These are phyloP conservation scores for Caradrina clavipalpis DNA, from an alignment of 2,888 invertebrate species.

Conservation along the genomic window DNA sequence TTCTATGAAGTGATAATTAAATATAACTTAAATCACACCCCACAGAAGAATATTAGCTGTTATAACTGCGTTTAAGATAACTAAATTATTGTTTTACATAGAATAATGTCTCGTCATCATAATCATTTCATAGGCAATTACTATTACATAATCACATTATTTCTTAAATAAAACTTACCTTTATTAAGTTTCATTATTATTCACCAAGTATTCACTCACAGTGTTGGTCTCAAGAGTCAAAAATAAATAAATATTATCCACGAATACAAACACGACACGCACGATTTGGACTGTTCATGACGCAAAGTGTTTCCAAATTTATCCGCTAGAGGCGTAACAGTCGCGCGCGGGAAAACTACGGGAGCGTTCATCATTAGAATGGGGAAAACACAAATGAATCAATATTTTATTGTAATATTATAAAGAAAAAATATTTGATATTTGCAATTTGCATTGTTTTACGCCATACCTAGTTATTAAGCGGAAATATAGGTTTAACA, in stretches of 20 bases:
- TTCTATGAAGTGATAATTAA: not conserved
- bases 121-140: conserved; percentile 61
- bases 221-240: conserved; percentile 59
- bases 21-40: conserved; percentile 18
- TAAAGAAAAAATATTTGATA: not conserved
- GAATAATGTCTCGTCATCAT: conserved; percentile 72
- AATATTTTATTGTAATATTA: not conserved
- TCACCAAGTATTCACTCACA: conserved; percentile 62
- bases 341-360: conserved; percentile 70
- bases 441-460: not conserved
- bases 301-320: conserved; percentile 75
- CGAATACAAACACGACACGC: conserved; percentile 81
- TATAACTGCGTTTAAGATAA: not conserved
- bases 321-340: conserved; percentile 71
- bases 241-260: conserved; percentile 71
- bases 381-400: conserved; percentile 25
- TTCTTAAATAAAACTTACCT: conserved; percentile 76
- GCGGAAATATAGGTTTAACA: not conserved
- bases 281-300: conserved; percentile 74
- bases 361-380: conserved; percentile 61
- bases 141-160: conserved; percentile 81
- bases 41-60: not conserved
- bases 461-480: not conserved
- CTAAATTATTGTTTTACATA: conserved; percentile 20
- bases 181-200: conserved; percentile 64